Conservation (phyloP, 2,113 vertebrate genomes). For the Maccullochella peelii region DNA sequence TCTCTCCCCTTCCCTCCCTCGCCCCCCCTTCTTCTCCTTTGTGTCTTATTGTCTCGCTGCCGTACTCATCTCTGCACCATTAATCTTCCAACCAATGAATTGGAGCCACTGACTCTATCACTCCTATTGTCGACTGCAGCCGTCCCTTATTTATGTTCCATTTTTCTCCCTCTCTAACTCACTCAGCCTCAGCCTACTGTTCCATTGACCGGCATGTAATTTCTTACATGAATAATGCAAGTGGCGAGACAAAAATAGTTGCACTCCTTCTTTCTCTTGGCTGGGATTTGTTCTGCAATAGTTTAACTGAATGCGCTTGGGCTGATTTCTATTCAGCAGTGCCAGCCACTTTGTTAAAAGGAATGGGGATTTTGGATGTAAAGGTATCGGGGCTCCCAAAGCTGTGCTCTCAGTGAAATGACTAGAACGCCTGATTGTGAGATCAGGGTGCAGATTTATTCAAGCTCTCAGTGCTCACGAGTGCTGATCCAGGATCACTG, state of each 20-base stretch:
- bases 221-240: conserved; percentile 82
- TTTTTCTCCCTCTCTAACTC: conserved; percentile 61
- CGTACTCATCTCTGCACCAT: conserved; percentile 67
- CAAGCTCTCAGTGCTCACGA: conserved; percentile 29
- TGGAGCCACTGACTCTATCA: conserved; percentile 77
- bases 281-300: conserved; percentile 68
- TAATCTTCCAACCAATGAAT: conserved; percentile 81
- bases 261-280: conserved; percentile 52
- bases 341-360: conserved; percentile 66
- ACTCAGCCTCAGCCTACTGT: conserved; percentile 61
- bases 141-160: conserved; percentile 78
- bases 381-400: conserved; percentile 45
- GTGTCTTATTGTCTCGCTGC: conserved; percentile 63
- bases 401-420: conserved; percentile 55
- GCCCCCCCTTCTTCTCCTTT: conserved; percentile 29
- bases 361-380: conserved; percentile 53
- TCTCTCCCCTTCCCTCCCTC: not conserved
- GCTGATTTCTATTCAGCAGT: conserved; percentile 55
- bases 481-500: conserved; percentile 54
- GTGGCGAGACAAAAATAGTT: conserved; percentile 72
- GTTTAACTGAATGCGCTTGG: conserved; percentile 55
- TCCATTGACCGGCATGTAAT: conserved; percentile 74
- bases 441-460: conserved; percentile 67
- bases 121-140: conserved; percentile 74
- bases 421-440: conserved; percentile 49